Evolutionary conservation across 2,113 vertebrate genomes (phyloP).

Genomic region (Ammodytes dubius): DNA sequence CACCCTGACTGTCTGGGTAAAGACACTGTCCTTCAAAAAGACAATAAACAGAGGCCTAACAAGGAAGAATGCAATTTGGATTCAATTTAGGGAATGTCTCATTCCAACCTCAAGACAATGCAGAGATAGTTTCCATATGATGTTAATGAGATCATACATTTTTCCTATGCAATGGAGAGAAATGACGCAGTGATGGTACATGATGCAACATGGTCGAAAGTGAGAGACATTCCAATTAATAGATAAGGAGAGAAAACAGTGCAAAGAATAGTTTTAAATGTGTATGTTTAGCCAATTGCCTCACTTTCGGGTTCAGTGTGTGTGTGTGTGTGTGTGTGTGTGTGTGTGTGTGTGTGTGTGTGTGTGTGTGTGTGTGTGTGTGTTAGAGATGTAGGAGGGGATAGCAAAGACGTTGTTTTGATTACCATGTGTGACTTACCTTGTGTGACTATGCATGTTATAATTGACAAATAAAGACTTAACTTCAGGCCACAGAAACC

Average conservation of each 20-base stretch:
- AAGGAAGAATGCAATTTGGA: conserved; percentile 43
- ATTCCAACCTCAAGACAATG: conserved; percentile 24
- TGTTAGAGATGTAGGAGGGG: too few species aligned
- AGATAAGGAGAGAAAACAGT: background rate
- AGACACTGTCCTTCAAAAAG: conserved; percentile 22
- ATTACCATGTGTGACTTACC: too few species aligned
- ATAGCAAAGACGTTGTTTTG: too few species aligned
- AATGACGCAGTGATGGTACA: background rate
- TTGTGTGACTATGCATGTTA: too few species aligned
- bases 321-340: too few species aligned
- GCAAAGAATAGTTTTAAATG: too few species aligned
- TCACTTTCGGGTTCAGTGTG: too few species aligned
- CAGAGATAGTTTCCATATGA: conserved; percentile 53
- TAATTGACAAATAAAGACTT: too few species aligned
- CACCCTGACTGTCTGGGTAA: conserved; percentile 32
- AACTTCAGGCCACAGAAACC: too few species aligned
- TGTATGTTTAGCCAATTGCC: too few species aligned
- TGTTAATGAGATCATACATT: conserved; percentile 36
- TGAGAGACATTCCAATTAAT: background rate
- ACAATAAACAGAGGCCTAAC: conserved; percentile 48
- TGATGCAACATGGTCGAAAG: background rate
- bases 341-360: too few species aligned
- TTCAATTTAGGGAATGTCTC: conserved; percentile 9
- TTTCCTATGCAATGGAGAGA: conserved; percentile 14
- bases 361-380: too few species aligned